A percentile compares a stretch with the other conserved stretches of the same genome.
phyloP scores from a whole-genome alignment of 53 echinoderm and acorn worm genomes.

The Arbacia lixula region DNA sequence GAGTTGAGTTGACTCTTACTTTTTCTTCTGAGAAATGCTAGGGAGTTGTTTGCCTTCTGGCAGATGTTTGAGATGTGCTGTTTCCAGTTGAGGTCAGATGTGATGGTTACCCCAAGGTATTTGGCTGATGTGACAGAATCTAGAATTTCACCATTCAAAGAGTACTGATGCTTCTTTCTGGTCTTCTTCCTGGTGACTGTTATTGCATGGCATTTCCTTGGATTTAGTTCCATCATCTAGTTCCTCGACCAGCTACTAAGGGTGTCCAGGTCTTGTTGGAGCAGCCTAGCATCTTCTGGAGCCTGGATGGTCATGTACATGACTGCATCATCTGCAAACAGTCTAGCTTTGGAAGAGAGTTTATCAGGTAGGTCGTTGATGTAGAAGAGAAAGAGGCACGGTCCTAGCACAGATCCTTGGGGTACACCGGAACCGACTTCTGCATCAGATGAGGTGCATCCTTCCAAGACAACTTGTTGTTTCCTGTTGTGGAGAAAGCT shows the following conservation, averaged over 20 bases:
- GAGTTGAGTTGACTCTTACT: background rate
- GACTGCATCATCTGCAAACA: constrained; percentile 56
- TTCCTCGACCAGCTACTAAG: constrained; percentile 19
- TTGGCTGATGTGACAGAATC: background rate
- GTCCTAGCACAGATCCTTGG: constrained; percentile 61
- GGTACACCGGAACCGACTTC: constrained; percentile 42
- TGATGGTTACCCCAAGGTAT: constrained; percentile 4
- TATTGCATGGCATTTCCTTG: constrained; percentile 21
- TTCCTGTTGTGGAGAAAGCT: constrained; percentile 17
- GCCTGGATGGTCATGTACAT: constrained; percentile 29
- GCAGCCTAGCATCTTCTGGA: constrained; percentile 2
- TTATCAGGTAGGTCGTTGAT: constrained; percentile 46
- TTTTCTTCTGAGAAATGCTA: constrained; percentile 28
- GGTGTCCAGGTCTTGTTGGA: constrained; percentile 29
- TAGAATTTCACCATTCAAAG: background rate
- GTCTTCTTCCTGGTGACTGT: constrained; percentile 14
- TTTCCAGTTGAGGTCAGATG: constrained; percentile 18
- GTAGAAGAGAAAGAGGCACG: constrained; percentile 59
- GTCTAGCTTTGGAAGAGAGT: constrained; percentile 29
- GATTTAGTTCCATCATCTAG: constrained; percentile 19
- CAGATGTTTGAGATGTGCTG: constrained; percentile 10
- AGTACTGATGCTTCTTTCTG: background rate
- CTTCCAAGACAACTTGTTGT: constrained; percentile 35
- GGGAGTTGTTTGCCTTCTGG: constrained; percentile 40
- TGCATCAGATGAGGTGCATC: constrained; percentile 6